Evolutionary conservation across 1,140 invertebrate genomes (phyloP).

Genomic region (Brachionus angularis): DNA sequence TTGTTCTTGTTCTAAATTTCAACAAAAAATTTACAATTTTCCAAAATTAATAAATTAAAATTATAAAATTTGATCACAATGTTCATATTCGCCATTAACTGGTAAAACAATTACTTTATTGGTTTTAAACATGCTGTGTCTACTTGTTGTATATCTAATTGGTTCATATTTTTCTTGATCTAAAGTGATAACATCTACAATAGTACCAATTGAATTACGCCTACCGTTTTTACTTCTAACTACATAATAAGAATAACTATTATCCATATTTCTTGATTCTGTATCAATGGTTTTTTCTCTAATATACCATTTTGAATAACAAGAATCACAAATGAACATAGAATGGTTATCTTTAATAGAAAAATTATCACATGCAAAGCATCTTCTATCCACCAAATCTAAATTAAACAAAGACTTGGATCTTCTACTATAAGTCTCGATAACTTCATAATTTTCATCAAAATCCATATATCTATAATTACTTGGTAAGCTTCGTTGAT

Average conservation of each 20-base stretch:
- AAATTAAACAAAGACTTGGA: too few species aligned
- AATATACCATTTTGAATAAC: background rate
- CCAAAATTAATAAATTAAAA: background rate
- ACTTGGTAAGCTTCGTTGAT: too few species aligned
- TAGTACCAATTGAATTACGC: background rate
- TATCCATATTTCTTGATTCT: background rate
- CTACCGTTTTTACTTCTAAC: background rate
- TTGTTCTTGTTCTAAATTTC: too few species aligned
- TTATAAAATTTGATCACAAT: constrained; percentile 9
- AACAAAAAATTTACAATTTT: background rate
- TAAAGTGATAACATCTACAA: constrained; percentile 20
- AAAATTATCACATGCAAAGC: constrained; percentile 2
- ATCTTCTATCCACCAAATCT: too few species aligned
- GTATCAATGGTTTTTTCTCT: background rate
- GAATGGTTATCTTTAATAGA: background rate
- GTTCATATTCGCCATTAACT: background rate
- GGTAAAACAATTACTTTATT: constrained; percentile 22
- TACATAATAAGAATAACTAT: background rate
- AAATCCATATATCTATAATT: too few species aligned
- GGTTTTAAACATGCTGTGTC: background rate
- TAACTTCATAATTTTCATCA: too few species aligned
- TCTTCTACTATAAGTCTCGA: too few species aligned
- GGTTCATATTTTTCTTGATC: background rate
- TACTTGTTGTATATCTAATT: background rate
- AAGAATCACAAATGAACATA: background rate